phyloP scores from a whole-genome alignment of 2,797 vertebrate species.

The Micrastur ruficollis region DNA sequence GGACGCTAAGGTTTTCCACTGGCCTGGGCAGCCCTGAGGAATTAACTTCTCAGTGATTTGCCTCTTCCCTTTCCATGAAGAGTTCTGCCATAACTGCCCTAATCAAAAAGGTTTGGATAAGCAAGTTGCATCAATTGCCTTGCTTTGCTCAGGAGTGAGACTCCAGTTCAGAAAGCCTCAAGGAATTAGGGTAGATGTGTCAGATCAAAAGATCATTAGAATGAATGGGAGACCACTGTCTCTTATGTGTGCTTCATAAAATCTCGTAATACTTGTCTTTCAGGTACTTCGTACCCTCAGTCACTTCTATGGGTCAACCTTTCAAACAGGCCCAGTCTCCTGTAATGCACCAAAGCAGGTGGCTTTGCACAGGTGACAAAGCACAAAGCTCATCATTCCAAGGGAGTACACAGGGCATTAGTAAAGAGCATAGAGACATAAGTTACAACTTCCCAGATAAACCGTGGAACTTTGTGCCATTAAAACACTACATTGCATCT shows the following conservation, averaged over 20 bases:
- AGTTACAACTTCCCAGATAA: not conserved
- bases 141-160: not conserved
- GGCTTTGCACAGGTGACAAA: not conserved
- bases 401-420: rapidly evolving
- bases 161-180: not conserved
- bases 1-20: not conserved
- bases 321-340: not conserved
- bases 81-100: not conserved
- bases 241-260: not conserved
- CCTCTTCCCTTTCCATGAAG: not conserved
- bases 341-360: rapidly evolving
- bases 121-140: not conserved
- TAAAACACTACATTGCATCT: not conserved
- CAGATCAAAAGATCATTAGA: not conserved
- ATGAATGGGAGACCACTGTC: not conserved
- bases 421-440: not conserved
- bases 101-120: not conserved
- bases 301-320: not conserved
- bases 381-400: not conserved
- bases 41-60: not conserved
- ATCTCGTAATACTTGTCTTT: not conserved
- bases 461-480: not conserved
- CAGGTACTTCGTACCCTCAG: not conserved
- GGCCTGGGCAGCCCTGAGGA: not conserved
- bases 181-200: not conserved